Base-by-base conservation (phyloP, 2,888 invertebrate species). In the Andrena minutula region DNA sequence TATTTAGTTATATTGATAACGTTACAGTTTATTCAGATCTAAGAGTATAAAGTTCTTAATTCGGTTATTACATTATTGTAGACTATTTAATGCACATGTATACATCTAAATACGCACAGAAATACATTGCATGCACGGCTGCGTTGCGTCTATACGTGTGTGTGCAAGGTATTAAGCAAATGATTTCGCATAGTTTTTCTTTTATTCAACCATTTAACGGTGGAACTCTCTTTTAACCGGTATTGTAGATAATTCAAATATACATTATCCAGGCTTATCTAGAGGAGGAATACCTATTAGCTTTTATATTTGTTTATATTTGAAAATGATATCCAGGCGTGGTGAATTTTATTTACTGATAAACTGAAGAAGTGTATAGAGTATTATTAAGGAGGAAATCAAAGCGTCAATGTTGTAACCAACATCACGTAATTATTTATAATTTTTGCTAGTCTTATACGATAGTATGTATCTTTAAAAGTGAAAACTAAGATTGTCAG, bases 221-320 rank as follows among this genome's bases (percentile, higher is more conserved):
- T 58, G 41, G 32, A 47, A 20, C 20, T 20, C 1, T 16, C 0
- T 16, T 61, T 49, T 51, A 61, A 30, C 10, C n/a, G 26, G 5
- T 68, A 49, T 26, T 51, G 16, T 75, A 28, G 2, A 26, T 60
- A 35, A 60, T 60, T 75, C 26, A 69, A 60, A 4, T 53, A 30
- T 23, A 20, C 53, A 58, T 20, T 23, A n/a, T 71, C 10, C 2
- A 70, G 20, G 10, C 30, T 35, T 7, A 23, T 71, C 6, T 60
- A 35, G 7, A 7, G 23, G 51, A 28, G 2, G 2, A 71, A 61
- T 3, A 47, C 32, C 53, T 30, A 64, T 32, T 16, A 23, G 4
- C 32, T 77, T 41, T 35, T 51, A 60, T 8, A 28, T 75, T 75
- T 60, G 10, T 60, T 75, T 35, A 20, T 30, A 69, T 10, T 35